A percentile compares a stretch with the other conserved stretches of the same genome.
Evolutionary conservation across 2,113 vertebrate genomes (phyloP).

Genomic region (Hippoglossus stenolepis): DNA sequence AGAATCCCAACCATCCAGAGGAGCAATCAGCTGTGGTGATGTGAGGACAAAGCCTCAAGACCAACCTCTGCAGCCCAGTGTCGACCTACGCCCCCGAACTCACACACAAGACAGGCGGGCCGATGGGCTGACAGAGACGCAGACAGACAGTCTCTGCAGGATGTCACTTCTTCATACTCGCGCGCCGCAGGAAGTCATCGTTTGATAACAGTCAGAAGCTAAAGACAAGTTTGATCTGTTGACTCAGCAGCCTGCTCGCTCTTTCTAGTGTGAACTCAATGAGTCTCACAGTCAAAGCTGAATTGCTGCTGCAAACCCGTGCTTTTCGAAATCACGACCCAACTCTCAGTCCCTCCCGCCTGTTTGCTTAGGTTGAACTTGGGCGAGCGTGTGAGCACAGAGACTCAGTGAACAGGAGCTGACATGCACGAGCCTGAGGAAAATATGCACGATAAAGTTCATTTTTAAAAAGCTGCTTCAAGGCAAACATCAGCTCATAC

Average conservation of each 20-base stretch:
- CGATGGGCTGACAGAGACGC: conserved; percentile 11
- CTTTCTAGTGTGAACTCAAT: no score
- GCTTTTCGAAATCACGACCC: neutral
- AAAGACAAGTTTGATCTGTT: no score
- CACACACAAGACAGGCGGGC: conserved; percentile 23
- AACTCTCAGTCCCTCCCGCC: neutral
- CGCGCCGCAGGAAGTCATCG: neutral
- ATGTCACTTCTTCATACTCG: conserved; percentile 1
- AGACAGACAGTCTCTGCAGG: conserved; percentile 24
- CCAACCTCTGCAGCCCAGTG: conserved; percentile 30
- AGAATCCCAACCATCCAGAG: conserved; percentile 77
- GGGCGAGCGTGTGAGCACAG: conserved; percentile 7
- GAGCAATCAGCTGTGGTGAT: conserved; percentile 77
- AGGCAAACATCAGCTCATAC: conserved; percentile 35
- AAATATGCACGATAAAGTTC: conserved; percentile 38
- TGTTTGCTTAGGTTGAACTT: conserved; percentile 19
- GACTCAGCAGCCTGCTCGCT: neutral
- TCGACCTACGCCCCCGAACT: conserved; percentile 12
- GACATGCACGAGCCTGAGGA: conserved; percentile 31
- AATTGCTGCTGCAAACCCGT: no score
- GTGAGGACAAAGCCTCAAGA: conserved; percentile 73
- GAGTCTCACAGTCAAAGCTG: no score
- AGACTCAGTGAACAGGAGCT: conserved; percentile 4
- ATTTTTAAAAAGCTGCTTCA: conserved; percentile 23
- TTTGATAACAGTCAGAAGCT: no score